Conservation (phyloP, 1,140 invertebrate species). For the Drosophila pseudoananassae region DNA sequence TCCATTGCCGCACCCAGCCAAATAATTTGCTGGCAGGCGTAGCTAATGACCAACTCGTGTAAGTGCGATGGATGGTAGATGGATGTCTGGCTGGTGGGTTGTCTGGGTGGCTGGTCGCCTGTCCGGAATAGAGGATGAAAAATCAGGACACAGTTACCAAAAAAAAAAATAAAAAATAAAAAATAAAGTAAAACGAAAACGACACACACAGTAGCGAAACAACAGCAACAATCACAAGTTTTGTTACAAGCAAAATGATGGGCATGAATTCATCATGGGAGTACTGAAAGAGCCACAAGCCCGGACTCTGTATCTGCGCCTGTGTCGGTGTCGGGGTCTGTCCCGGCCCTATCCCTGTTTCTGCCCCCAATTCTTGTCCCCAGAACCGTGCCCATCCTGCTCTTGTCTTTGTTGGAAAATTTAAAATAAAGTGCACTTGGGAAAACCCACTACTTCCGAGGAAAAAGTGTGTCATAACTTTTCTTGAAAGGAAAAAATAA, state of each 20-base stretch:
- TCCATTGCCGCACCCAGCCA: constrained; percentile 54
- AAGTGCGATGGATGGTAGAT: constrained; percentile 62
- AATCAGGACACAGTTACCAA: constrained; percentile 57
- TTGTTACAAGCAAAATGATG: constrained; percentile 76
- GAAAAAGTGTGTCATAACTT: background rate
- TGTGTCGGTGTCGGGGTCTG: background rate
- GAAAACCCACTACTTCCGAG: background rate
- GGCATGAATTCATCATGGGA: constrained; percentile 76
- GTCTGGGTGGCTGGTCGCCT: constrained; percentile 15
- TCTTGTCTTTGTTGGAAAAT: constrained; percentile 42
- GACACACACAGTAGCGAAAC: constrained; percentile 18
- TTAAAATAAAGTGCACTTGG: constrained; percentile 61
- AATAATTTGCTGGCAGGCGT: constrained; percentile 77
- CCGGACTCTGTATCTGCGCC: constrained; percentile 7
- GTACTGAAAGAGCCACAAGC: constrained; percentile 21
- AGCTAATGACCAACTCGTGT: constrained; percentile 78
- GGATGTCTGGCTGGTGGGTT: constrained; percentile 49
- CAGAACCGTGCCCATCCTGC: background rate
- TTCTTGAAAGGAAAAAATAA: background rate
- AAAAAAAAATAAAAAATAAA: constrained; percentile 20
- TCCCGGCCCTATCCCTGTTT: constrained; percentile 14
- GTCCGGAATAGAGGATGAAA: constrained; percentile 44
- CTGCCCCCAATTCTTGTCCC: constrained; percentile 12
- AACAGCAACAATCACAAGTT: constrained; percentile 74
- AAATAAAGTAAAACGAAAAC: constrained; percentile 21